Conservation (phyloP, 1,140 invertebrate genomes). For the Arctopsyche grandis region DNA sequence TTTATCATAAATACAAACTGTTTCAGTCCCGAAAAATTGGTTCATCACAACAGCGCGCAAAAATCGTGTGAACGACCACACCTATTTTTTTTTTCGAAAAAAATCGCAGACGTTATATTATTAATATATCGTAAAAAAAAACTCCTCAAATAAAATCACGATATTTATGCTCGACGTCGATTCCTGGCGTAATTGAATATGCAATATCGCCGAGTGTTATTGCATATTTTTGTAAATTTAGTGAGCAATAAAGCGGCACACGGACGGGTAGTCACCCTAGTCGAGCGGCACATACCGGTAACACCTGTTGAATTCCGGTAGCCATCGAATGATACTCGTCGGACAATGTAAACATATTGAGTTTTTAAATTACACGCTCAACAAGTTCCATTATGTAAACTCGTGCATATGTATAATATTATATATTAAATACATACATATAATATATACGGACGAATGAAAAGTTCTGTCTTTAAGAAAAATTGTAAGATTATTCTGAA, state of each 20-base stretch:
- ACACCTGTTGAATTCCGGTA: slow-evolving; percentile 33
- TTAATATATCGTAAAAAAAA: no score
- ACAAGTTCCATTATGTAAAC: slow-evolving; percentile 15
- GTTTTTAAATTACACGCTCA: slow-evolving; percentile 19
- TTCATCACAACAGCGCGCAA: neutral
- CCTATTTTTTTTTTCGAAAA: no score
- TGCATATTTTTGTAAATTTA: neutral
- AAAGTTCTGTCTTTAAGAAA: no score
- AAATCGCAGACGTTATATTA: no score
- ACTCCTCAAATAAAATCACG: no score
- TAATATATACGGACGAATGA: neutral
- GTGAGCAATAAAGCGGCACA: neutral
- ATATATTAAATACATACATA: neutral
- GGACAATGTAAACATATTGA: slow-evolving; percentile 32
- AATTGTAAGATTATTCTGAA: no score
- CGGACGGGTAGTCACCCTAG: slow-evolving; percentile 3
- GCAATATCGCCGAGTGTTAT: no score
- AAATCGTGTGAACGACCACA: neutral
- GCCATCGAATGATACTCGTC: slow-evolving; percentile 26
- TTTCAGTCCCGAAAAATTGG: neutral
- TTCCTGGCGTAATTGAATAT: no score
- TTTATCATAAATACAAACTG: neutral
- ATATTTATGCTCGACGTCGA: no score
- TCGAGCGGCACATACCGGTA: neutral
- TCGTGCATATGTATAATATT: neutral